phyloP scores from a whole-genome alignment of 30 jellyfish, hydroid and myxozoan genomes.

The Turritopsis rubra region DNA sequence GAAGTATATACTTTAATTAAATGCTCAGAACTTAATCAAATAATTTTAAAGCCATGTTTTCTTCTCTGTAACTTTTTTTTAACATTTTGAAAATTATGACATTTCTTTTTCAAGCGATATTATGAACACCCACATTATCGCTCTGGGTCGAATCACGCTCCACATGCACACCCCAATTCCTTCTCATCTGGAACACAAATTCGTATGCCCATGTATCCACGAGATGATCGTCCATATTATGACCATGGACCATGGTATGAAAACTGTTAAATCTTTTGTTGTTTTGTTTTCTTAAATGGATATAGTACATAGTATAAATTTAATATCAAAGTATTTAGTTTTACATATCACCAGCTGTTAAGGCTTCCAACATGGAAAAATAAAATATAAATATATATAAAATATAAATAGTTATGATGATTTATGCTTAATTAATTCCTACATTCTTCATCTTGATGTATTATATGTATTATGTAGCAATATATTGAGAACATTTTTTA shows the following conservation, averaged over 20 bases:
- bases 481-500: too few relatives aligned
- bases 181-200: conserved; percentile 72
- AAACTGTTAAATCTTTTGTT: not conserved
- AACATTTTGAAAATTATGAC: too few relatives aligned
- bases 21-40: too few relatives aligned
- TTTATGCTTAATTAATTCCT: not conserved
- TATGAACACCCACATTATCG: conserved; percentile 67
- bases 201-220: conserved; percentile 69
- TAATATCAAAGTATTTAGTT: too few relatives aligned
- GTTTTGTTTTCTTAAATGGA: not conserved
- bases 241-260: conserved; percentile 87
- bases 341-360: not conserved
- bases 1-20: too few relatives aligned
- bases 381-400: too few relatives aligned
- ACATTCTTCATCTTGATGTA: not conserved
- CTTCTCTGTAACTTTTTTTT: too few relatives aligned
- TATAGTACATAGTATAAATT: not conserved
- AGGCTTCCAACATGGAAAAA: not conserved
- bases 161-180: conserved; percentile 71
- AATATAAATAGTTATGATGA: not conserved
- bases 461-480: too few relatives aligned
- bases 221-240: conserved; percentile 74
- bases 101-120: conserved; percentile 49
- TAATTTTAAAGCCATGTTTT: too few relatives aligned
- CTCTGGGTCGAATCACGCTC: conserved; percentile 59